Evolutionary conservation across 2,888 invertebrate species (phyloP).

Genomic region (Pheosia tremula): DNA sequence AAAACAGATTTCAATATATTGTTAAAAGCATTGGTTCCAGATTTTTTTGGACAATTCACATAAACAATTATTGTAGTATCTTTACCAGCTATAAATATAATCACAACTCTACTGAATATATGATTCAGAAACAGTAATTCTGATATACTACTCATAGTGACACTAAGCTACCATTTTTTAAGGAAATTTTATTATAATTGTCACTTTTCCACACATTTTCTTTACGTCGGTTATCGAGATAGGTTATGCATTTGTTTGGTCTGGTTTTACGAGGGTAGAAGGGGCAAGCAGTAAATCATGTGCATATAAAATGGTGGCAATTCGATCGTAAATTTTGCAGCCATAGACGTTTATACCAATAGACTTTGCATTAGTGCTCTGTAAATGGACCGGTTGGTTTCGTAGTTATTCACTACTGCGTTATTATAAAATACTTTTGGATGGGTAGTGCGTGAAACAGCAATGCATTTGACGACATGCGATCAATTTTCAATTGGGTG

Average conservation of each 20-base stretch:
- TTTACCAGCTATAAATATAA: background rate
- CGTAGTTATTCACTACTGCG: background rate
- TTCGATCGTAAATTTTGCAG: background rate
- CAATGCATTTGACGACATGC: too few relatives aligned
- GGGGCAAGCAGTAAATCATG: background rate
- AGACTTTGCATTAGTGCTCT: too few relatives aligned
- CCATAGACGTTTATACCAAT: too few relatives aligned
- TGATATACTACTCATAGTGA: background rate
- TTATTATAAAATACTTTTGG: background rate
- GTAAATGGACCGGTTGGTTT: too few relatives aligned
- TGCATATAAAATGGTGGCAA: background rate
- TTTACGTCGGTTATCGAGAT: background rate
- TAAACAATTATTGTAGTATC: background rate
- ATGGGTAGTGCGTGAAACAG: too few relatives aligned
- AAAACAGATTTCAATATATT: constrained; percentile 11
- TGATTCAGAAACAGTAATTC: background rate
- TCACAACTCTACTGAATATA: background rate
- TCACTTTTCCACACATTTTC: background rate
- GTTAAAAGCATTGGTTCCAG: background rate
- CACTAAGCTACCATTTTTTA: background rate
- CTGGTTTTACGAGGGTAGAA: background rate
- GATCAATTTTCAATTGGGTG: too few relatives aligned
- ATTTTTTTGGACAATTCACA: too few relatives aligned
- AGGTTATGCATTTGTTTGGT: background rate
- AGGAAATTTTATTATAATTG: too few relatives aligned